Evolutionary conservation across 2,888 invertebrate species (phyloP), one percentile per base, ranked within the genome.

Genomic region (Hipparchia sbordonii): DNA sequence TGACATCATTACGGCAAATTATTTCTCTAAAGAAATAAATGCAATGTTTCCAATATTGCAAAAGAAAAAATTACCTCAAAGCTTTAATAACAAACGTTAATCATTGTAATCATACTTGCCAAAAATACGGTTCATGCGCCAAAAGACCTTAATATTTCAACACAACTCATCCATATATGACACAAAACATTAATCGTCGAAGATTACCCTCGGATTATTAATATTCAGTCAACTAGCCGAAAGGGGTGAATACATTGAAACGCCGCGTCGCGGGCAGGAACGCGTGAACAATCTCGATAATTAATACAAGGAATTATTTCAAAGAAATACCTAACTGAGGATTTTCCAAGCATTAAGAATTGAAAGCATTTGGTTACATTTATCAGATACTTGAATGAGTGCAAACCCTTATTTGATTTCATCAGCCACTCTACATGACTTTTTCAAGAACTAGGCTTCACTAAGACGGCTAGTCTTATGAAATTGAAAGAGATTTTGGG

Each of bases 191-290:
- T 87, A 89, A 91, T 91, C 86, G 87, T 84, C 80, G 82, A 81
- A 87, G 87, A 90, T 91, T 89, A 86, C 89, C 88, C 89, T 83
- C 79, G 78, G 73, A 77, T 75, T 91, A 90, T 91, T 91, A 89
- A 90, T 88, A 90, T 89, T 88, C 91, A 89, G 88, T 88, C 89
- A 89, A 91, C 89, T 89, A 89, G 86, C 86, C 84, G 83, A 86
- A 89, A 89, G 89, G 90, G 92, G 91, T 92, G 92, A 91, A 91
- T 92, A 90, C 86, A 88, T 88, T 87, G 85, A 79, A 81, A 75
- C 87, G 85, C 86, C 89, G 89, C 89, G 89, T 75, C 88, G 84
- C 72, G 84, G 79, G 82, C 89, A 89, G 87, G 83, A 85, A 88
- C 80, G 87, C 91, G 89, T 91, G 88, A 88, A 89, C 86, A 88